Base-by-base conservation (phyloP, 2,888 invertebrate genomes). In the Leucozona laternaria region DNA sequence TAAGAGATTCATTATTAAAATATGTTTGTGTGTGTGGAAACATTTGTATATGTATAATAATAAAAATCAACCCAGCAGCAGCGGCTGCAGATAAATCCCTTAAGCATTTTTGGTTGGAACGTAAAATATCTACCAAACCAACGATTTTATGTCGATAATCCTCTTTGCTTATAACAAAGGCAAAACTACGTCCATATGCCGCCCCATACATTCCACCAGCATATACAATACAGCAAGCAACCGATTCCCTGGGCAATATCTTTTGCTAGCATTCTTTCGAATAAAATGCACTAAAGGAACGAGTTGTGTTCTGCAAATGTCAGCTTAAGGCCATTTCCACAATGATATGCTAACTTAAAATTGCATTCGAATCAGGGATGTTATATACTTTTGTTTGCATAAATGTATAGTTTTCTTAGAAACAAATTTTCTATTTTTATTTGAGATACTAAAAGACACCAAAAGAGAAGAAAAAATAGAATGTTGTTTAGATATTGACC, bases 241-340 rank as follows among this genome's bases (percentile, higher is more conserved):
- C 17, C 17, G 68, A 50, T 53, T 34, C 70, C 53, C 48, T 34
- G 37, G 73, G 70, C 79, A 57, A 55, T 73, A 79, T 79, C 64
- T 70, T 68, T 68, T 75, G 48, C 58, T 77, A 31, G 48, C 62
- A 71, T 72, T 68, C 71, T 60, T 72, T 75, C 58, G 43, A 84
- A 57, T 79, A 43, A 76, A 71, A 71, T 80, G 53, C 43, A 70
- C 31, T 58, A 78, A 43, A 22, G 34, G 40, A 31, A 60, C 58
- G 34, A 75, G 75, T 43, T 76, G 43, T 75, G 66, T 43, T 76
- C 50, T 75, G 66, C 37, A 78, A 68, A 73, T 68, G 82, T 62
- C 68, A 79, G 80, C 84, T 80, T 58, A 45, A 84, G 84, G 84
- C 53, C 66, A 53, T 72, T 45, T 50, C 34, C 70, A 64, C 3